A percentile compares a stretch with the other conserved stretches of the same genome.
Conservation (phyloP, 2,113 vertebrate species). For the Aphyosemion australe region DNA sequence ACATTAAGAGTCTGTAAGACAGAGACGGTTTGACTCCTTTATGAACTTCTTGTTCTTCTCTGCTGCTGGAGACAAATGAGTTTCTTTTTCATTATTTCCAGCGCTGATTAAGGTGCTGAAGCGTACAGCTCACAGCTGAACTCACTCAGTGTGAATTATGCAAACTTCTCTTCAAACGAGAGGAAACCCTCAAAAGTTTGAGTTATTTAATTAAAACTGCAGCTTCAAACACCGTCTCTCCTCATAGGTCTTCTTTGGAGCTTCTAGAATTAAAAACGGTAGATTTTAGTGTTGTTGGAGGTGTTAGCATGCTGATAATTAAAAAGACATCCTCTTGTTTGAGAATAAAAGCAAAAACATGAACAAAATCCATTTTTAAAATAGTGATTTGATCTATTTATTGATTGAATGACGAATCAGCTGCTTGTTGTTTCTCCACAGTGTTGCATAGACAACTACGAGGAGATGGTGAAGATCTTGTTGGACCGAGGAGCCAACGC, state of each 20-base stretch:
- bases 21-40: background rate
- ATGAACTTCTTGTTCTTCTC: slow-evolving; percentile 8
- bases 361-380: too few species aligned
- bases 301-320: too few species aligned
- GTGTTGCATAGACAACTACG: slow-evolving; percentile 99
- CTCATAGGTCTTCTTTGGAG: background rate
- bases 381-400: too few species aligned
- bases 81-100: slow-evolving; percentile 13
- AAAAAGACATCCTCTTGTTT: too few species aligned
- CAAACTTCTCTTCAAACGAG: background rate
- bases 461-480: slow-evolving; percentile 94
- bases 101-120: slow-evolving; percentile 15
- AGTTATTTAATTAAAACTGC: background rate
- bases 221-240: background rate
- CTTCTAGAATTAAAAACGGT: too few species aligned
- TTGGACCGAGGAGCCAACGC: slow-evolving; percentile 88
- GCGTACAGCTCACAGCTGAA: slow-evolving; percentile 5
- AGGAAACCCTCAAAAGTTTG: background rate
- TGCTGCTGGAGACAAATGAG: slow-evolving; percentile 14
- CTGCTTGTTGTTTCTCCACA: slow-evolving; percentile 50
- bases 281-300: background rate
- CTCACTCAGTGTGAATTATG: slow-evolving; percentile 12
- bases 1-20: background rate
- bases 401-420: background rate
- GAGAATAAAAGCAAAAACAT: too few species aligned